Evolutionary conservation across 2,113 vertebrate genomes (phyloP), one percentile per base, ranked within the genome.

Genomic region (Pteronura brasiliensis): DNA sequence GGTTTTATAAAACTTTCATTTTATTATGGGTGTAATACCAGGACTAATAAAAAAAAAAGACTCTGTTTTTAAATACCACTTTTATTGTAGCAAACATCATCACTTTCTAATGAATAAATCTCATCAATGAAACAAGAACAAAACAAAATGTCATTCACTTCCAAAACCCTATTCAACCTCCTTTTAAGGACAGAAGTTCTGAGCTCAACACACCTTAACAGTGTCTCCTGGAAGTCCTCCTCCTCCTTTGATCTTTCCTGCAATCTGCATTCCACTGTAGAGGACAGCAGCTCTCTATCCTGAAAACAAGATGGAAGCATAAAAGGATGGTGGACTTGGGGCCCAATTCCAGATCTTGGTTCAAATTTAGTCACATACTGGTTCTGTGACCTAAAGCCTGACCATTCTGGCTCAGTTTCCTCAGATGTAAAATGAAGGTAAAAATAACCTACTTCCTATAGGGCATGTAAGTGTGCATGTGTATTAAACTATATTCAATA

Each of bases 1-100:
- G 36, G 9, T 59, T 67, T 88, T 65, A 83, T 83, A 76, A 90
- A 85, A 93, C 47, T 88, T 95, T 59, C 42, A 74, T 89, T 94
- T 97, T 52, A 86, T 83, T 42, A 9, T 87, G 14, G 25, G 1
- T 55, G 0, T 90, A 95, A 90, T 83, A 79, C 29, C 55, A 86
- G 55, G n/a, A n/a, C 29, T 63, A 79, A 92, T 82, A 34, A 49
- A 42, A 65, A 61, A 85, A 83, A 47, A 42, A n/a, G 69, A 52
- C 27, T 49, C 15, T 29, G 10, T 63, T 67, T 84, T 84, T 72
- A 96, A 95, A 93, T 13, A 4, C 1, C 25, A 31, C 39, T 65
- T 83, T 83, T 42, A 55, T 17, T 72, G 27, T 13, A 90, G 61
- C 61, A 90, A 88, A 55, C 23, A 31, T 88, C n/a, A 69, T 27